These are phyloP conservation scores for Aphelocoma californica DNA, from an alignment of 2,797 vertebrate species.

Conservation along the genomic window DNA sequence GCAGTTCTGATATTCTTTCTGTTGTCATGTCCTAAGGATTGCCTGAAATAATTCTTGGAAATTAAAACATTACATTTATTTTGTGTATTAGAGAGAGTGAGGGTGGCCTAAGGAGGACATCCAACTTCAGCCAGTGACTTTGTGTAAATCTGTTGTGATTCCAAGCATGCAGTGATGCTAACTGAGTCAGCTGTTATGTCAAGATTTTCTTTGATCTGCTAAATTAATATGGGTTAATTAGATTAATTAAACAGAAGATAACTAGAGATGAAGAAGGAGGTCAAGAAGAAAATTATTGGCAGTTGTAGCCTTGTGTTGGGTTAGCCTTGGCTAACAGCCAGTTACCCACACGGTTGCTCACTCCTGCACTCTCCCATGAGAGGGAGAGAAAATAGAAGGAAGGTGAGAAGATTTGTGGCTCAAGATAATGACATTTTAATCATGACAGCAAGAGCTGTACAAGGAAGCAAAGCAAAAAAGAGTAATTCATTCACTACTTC, in stretches of 20 bases:
- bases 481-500: neutral
- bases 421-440: neutral
- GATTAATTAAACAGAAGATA: slow-evolving; percentile 20
- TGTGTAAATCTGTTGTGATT: neutral
- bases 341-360: neutral
- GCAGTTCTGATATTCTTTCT: neutral
- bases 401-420: neutral
- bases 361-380: neutral
- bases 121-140: neutral
- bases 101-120: neutral
- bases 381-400: neutral
- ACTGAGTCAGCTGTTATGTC: neutral
- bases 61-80: neutral
- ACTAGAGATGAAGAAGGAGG: neutral
- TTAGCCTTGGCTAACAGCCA: neutral
- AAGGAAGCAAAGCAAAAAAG: neutral
- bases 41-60: neutral
- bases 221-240: slow-evolving; percentile 17
- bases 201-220: neutral
- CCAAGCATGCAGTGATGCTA: neutral
- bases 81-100: neutral
- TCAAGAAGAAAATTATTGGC: neutral
- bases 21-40: neutral
- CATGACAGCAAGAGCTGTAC: neutral
- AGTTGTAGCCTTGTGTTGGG: neutral